phyloP scores from a whole-genome alignment of 2,113 vertebrate species.

The Pelvicachromis taeniatus region DNA sequence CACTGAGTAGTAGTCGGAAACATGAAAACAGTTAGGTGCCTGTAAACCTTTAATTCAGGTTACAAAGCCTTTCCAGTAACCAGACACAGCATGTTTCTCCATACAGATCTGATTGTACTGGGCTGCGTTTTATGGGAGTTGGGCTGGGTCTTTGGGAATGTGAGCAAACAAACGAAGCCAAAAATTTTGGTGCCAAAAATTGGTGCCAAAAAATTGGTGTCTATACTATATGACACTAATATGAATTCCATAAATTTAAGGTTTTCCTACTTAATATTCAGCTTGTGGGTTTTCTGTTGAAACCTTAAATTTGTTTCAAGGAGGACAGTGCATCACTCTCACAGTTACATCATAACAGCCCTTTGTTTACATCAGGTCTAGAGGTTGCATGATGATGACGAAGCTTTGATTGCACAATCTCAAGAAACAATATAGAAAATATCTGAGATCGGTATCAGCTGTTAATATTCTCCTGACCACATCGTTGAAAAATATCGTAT shows the following conservation, averaged over 20 bases:
- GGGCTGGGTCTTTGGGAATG: too few species aligned
- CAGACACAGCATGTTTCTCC: neutral
- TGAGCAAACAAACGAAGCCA: neutral
- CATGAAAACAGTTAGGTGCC: neutral
- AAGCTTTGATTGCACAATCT: neutral
- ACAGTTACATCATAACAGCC: neutral
- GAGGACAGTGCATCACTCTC: neutral
- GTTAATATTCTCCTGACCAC: neutral
- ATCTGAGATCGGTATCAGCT: neutral
- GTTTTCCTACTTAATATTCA: neutral
- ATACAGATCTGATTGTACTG: neutral
- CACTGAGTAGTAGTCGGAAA: neutral
- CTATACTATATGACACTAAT: too few species aligned
- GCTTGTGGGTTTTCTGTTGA: neutral
- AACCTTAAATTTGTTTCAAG: neutral
- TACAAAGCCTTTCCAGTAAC: neutral
- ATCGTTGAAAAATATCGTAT: neutral
- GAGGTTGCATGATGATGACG: neutral
- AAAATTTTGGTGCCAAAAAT: fast-evolving
- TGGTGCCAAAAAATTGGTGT: fast-evolving
- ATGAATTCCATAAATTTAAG: neutral
- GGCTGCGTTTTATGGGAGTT: neutral
- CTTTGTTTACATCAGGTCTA: neutral
- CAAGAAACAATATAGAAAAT: neutral
- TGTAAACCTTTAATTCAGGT: neutral